Percentiles rank a stretch among this genome's conserved stretches.
phyloP scores from a whole-genome alignment of 2,888 invertebrate genomes.

The Melanophora roralis region DNA sequence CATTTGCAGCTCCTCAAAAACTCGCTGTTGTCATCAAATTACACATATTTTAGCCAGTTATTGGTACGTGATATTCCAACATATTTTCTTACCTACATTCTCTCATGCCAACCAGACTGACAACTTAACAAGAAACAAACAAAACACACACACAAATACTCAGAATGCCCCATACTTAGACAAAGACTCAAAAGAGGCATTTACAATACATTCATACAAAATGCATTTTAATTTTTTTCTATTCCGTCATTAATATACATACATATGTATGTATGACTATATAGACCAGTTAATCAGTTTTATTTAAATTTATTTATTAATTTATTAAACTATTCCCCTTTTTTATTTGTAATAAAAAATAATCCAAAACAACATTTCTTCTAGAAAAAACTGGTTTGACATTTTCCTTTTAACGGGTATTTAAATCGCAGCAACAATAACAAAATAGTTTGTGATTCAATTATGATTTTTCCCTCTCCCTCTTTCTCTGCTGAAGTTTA shows the following conservation, averaged over 20 bases:
- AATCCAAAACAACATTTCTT: too few relatives aligned
- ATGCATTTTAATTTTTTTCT: conserved; percentile 6
- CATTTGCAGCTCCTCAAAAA: conserved; percentile 33
- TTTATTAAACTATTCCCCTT: conserved; percentile 1
- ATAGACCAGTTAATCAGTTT: conserved; percentile 38
- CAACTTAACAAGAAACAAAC: not conserved
- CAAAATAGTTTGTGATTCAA: conserved; percentile 11
- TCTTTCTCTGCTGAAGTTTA: not conserved
- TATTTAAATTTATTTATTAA: conserved; percentile 12
- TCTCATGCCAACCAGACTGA: conserved; percentile 39
- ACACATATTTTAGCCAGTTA: conserved; percentile 60
- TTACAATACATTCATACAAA: not conserved
- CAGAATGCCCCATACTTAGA: not conserved
- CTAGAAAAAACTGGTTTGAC: not conserved
- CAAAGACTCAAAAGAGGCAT: not conserved
- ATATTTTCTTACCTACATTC: conserved; percentile 55
- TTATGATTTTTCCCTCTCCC: not conserved
- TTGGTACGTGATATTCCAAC: conserved; percentile 58
- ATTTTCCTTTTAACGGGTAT: conserved; percentile 41
- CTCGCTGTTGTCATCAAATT: conserved; percentile 54
- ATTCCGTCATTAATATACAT: too few relatives aligned
- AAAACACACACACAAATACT: conserved; percentile 33
- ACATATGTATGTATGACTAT: too few relatives aligned
- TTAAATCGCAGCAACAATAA: not conserved
- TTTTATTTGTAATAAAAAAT: not conserved